These are phyloP conservation scores for Sphecodes monilicornis DNA, from an alignment of 2,888 invertebrate species.

Conservation along the genomic window DNA sequence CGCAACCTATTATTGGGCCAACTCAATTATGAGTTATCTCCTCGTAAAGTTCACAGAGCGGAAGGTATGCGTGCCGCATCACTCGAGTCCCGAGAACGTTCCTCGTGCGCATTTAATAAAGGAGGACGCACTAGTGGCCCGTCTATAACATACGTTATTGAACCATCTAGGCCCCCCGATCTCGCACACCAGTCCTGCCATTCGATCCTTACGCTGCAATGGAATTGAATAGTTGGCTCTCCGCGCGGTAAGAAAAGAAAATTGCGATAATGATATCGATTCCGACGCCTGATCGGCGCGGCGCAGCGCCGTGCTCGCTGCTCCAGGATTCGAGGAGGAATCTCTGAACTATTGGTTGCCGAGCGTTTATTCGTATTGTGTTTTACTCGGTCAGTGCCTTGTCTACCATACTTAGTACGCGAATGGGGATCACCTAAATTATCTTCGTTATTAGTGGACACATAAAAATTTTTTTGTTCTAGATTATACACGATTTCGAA, in stretches of 20 bases:
- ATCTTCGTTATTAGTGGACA: no score
- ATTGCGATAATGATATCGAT: slow-evolving; percentile 44
- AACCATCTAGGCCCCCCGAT: slow-evolving; percentile 22
- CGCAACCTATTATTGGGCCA: slow-evolving; percentile 50
- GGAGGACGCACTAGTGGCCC: slow-evolving; percentile 51
- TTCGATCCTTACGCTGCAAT: slow-evolving; percentile 5
- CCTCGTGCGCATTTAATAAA: slow-evolving; percentile 49
- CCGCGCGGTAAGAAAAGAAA: slow-evolving; percentile 37
- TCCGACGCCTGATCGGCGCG: not conserved
- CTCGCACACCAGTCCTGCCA: not conserved
- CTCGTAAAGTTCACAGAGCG: slow-evolving; percentile 58
- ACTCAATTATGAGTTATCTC: slow-evolving; percentile 64
- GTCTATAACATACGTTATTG: slow-evolving; percentile 62
- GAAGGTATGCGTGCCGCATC: slow-evolving; percentile 54
- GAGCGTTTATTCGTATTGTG: not conserved
- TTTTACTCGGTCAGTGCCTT: not conserved
- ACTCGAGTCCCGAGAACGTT: slow-evolving; percentile 34
- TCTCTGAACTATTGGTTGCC: not conserved
- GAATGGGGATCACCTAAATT: not conserved
- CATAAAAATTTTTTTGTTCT: no score
- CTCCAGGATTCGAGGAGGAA: not conserved
- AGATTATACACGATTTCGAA: no score
- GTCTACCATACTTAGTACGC: not conserved
- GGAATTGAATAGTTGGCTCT: slow-evolving; percentile 30
- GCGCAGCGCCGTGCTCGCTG: not conserved